phyloP scores from a whole-genome alignment of 2,113 vertebrate species.

The Xenotilapia caudafasciata region DNA sequence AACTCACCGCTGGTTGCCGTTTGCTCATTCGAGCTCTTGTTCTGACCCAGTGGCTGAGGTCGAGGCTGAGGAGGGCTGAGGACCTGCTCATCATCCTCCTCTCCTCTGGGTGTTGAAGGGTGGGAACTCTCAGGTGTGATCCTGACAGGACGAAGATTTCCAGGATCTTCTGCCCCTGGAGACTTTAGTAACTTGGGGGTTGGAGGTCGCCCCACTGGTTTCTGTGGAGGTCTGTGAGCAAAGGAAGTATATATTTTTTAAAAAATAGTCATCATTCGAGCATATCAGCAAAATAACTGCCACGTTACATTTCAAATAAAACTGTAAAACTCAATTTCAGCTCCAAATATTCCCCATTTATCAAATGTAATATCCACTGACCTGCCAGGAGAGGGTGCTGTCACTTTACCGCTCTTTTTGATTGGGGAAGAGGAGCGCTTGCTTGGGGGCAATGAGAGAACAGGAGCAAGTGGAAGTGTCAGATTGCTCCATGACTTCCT shows the following conservation, averaged over 20 bases:
- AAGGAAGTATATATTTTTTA: background rate
- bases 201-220: conserved; percentile 72
- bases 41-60: conserved; percentile 55
- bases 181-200: conserved; percentile 77
- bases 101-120: background rate
- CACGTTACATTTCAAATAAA: background rate
- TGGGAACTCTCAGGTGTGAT: conserved; percentile 62
- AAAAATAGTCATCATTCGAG: background rate
- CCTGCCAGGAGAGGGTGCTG: conserved; percentile 81
- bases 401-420: conserved; percentile 72
- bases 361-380: conserved; percentile 47
- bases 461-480: conserved; percentile 60
- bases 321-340: background rate
- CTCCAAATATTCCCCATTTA: background rate
- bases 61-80: conserved; percentile 51
- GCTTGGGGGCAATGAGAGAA: conserved; percentile 53
- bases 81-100: conserved; percentile 18
- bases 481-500: conserved; percentile 79
- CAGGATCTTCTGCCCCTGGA: conserved; percentile 70
- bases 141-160: conserved; percentile 84
- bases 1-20: conserved; percentile 1
- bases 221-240: conserved; percentile 67
- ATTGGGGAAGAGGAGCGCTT: conserved; percentile 76
- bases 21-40: conserved; percentile 21
- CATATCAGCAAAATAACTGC: background rate